A percentile compares a stretch with the other conserved stretches of the same genome.
phyloP scores from a whole-genome alignment of 2,888 invertebrate species.

The Cremastinae sp. region DNA sequence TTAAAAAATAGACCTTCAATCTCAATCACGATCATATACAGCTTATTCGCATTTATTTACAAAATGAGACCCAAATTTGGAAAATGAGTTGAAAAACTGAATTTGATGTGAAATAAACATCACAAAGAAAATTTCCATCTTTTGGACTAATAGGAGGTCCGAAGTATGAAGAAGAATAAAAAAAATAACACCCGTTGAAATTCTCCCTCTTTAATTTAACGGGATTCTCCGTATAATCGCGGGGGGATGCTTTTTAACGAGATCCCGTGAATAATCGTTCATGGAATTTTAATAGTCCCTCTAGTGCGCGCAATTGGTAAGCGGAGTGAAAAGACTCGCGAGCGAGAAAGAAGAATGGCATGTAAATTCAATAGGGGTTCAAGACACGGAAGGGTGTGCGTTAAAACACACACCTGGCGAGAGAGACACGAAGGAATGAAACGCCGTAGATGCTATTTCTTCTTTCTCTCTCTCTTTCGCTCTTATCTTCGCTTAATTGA shows the following conservation, averaged over 20 bases:
- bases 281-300: conserved; percentile 49
- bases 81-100: too few relatives aligned
- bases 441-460: too few relatives aligned
- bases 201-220: not conserved
- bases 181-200: not conserved
- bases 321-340: conserved; percentile 21
- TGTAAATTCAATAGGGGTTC: conserved; percentile 45
- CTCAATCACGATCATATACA: too few relatives aligned
- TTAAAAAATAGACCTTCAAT: too few relatives aligned
- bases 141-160: too few relatives aligned
- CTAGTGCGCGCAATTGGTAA: conserved; percentile 31
- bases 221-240: conserved; percentile 1
- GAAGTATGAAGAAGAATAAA: not conserved
- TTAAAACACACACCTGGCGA: not conserved
- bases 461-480: conserved; percentile 1
- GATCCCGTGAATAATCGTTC: conserved; percentile 50
- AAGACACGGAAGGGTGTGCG: conserved; percentile 16
- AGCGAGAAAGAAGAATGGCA: conserved; percentile 35
- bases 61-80: too few relatives aligned
- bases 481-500: conserved; percentile 34
- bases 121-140: too few relatives aligned
- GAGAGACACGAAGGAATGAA: not conserved
- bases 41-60: too few relatives aligned
- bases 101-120: too few relatives aligned
- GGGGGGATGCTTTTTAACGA: conserved; percentile 46